phyloP scores from a whole-genome alignment of 2,797 vertebrate genomes.

The Premnoplex brunnescens region DNA sequence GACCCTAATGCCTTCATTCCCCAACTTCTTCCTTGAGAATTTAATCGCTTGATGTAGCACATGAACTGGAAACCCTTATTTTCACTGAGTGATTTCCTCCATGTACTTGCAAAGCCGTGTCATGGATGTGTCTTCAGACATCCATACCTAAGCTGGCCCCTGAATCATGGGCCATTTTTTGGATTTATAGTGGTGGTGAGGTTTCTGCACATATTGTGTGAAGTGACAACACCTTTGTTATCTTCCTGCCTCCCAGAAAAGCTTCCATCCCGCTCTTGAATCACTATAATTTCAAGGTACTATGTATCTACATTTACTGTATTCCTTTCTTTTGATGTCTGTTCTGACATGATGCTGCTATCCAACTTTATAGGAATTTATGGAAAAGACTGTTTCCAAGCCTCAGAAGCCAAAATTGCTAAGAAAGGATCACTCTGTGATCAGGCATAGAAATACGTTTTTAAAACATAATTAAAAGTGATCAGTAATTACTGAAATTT shows the following conservation, averaged over 20 bases:
- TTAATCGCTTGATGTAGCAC: not conserved
- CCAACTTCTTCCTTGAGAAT: not conserved
- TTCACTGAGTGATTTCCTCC: not conserved
- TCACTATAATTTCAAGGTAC: not conserved
- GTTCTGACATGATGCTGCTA: not conserved
- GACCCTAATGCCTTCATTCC: not conserved
- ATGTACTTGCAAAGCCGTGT: not conserved
- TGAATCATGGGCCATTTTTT: not conserved
- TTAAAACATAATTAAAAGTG: not conserved
- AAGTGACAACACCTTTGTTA: not conserved
- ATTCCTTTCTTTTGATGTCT: not conserved
- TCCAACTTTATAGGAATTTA: not conserved
- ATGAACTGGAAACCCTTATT: not conserved
- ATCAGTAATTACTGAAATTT: not conserved
- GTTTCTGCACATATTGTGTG: not conserved
- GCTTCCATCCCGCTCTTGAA: not conserved
- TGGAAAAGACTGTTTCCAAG: not conserved
- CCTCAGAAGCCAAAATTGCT: not conserved
- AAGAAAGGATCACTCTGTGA: not conserved
- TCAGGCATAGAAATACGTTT: not conserved
- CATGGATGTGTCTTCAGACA: not conserved
- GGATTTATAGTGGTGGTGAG: not conserved
- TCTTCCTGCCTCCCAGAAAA: not conserved
- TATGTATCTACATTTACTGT: not conserved
- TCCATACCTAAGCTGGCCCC: not conserved